These are phyloP conservation scores for Meleagris gallopavo DNA, from an alignment of 2,113 vertebrate species.

Conservation along the genomic window DNA sequence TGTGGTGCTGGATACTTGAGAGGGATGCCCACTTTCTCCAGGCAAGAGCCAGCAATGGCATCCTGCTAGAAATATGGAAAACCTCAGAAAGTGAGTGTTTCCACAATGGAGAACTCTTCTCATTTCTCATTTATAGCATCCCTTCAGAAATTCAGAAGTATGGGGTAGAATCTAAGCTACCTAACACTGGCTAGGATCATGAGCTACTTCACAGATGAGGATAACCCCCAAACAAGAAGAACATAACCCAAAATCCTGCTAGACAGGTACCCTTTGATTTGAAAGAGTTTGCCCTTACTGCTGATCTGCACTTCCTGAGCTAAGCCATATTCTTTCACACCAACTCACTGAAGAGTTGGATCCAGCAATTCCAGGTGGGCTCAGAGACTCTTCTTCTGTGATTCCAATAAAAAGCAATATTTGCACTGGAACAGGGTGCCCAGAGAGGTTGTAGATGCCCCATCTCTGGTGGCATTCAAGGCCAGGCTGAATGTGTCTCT, in stretches of 20 bases:
- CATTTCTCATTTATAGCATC: not conserved
- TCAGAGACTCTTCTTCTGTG: not conserved
- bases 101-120: not conserved
- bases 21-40: not conserved
- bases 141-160: not conserved
- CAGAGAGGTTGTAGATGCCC: too few relatives aligned
- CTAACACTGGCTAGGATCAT: not conserved
- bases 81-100: not conserved
- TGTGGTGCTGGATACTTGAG: not conserved
- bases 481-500: too few relatives aligned
- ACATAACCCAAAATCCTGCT: not conserved
- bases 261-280: not conserved
- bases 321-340: not conserved
- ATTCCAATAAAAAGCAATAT: not conserved
- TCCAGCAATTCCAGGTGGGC: not conserved
- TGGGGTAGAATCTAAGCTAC: not conserved
- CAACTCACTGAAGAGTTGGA: not conserved
- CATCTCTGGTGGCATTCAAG: too few relatives aligned
- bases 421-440: too few relatives aligned
- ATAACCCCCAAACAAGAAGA: not conserved
- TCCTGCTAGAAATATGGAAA: not conserved
- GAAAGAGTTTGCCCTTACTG: not conserved
- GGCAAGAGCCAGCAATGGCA: not conserved
- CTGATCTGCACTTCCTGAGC: not conserved
- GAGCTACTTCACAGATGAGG: not conserved